Evolutionary conservation across 2,797 vertebrate genomes (phyloP).

Genomic region (Girardinus metallicus): DNA sequence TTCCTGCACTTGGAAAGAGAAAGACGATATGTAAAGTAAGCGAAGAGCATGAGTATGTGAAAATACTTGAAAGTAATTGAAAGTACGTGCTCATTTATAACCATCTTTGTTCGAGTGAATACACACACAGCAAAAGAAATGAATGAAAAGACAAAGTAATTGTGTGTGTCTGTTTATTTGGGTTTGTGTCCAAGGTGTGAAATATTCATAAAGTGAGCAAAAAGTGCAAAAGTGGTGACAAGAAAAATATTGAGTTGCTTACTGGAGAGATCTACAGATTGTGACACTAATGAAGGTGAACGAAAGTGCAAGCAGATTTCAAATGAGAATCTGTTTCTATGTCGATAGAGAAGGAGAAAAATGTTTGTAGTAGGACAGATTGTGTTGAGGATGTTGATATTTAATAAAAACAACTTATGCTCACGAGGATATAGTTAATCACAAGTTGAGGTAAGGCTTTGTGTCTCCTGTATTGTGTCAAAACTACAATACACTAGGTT

Average conservation of each 20-base stretch:
- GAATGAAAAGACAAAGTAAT: slow-evolving; percentile 27
- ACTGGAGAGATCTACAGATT: slow-evolving; percentile 39
- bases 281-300: slow-evolving; percentile 48
- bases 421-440: not conserved
- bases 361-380: not conserved
- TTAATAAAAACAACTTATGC: slow-evolving; percentile 6
- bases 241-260: slow-evolving; percentile 47
- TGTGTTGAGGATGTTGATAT: not conserved
- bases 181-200: slow-evolving; percentile 9
- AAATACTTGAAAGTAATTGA: too few relatives aligned
- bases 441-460: slow-evolving; percentile 3
- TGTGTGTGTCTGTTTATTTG: slow-evolving; percentile 10
- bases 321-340: not conserved
- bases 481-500: slow-evolving; percentile 19
- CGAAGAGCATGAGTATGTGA: slow-evolving; percentile 31
- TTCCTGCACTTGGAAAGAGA: slow-evolving; percentile 41
- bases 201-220: slow-evolving; percentile 49
- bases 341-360: not conserved
- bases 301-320: slow-evolving; percentile 13
- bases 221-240: slow-evolving; percentile 53
- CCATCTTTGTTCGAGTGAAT: slow-evolving; percentile 8
- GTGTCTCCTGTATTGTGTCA: slow-evolving; percentile 8
- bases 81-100: slow-evolving; percentile 28
- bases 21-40: slow-evolving; percentile 49
- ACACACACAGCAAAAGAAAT: not conserved